These are phyloP conservation scores for Ctenomys sociabilis DNA, from an alignment of 2,113 vertebrate genomes.

Conservation along the genomic window DNA sequence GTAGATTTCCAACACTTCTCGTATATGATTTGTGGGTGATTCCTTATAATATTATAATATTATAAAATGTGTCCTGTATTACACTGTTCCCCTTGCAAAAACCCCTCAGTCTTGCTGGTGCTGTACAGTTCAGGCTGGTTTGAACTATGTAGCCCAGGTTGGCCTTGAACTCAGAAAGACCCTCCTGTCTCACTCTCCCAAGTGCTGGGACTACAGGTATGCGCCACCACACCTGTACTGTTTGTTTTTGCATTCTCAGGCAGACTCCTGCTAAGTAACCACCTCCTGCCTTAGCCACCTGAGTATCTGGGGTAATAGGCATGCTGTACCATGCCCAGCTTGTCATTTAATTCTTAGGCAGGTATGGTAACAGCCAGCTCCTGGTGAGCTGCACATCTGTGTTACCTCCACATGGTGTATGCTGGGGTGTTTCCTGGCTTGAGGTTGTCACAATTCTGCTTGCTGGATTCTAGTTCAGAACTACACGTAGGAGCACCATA, in stretches of 20 bases:
- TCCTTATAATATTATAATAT: too few relatives aligned
- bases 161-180: neutral
- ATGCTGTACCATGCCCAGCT: neutral
- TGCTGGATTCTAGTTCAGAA: neutral
- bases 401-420: neutral
- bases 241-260: neutral
- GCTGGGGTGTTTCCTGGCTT: neutral
- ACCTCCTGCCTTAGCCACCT: neutral
- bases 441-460: neutral
- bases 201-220: neutral
- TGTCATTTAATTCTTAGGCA: neutral
- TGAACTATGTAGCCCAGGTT: neutral
- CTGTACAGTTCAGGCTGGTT: neutral
- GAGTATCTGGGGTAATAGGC: neutral
- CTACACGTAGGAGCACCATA: neutral
- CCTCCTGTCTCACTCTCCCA: neutral
- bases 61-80: too few relatives aligned
- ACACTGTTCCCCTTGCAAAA: too few relatives aligned
- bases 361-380: neutral
- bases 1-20: too few relatives aligned
- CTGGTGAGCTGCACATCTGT: neutral
- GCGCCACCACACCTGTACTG: neutral
- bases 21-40: too few relatives aligned
- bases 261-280: neutral
- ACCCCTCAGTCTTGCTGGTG: neutral